Conservation (phyloP, 1,140 invertebrate species). For the Pinna nobilis region DNA sequence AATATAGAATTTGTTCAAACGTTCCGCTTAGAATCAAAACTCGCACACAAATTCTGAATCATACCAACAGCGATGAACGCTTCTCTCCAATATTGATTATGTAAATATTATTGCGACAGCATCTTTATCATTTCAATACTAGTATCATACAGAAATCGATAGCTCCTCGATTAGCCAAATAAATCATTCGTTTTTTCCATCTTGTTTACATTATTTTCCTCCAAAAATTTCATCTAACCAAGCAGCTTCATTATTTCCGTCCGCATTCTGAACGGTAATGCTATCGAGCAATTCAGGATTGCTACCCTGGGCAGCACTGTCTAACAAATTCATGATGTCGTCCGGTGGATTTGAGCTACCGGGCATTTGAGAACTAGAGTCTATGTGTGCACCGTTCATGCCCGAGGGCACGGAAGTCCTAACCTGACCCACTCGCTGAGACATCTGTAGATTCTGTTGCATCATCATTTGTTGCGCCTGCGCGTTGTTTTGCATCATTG, state of each 20-base stretch:
- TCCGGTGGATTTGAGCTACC: constrained; percentile 50
- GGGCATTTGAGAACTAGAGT: constrained; percentile 14
- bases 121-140: constrained; percentile 21
- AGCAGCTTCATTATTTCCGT: constrained; percentile 48
- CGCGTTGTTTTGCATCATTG: constrained; percentile 55
- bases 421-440: constrained; percentile 50
- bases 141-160: constrained; percentile 15
- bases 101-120: constrained; percentile 20
- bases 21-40: no score
- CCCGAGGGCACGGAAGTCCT: constrained; percentile 28
- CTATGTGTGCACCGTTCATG: constrained; percentile 32
- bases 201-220: constrained; percentile 32
- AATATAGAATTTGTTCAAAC: no score
- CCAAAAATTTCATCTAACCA: constrained; percentile 63
- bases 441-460: constrained; percentile 66
- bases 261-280: constrained; percentile 48
- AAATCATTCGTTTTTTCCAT: constrained; percentile 17
- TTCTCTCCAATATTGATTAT: constrained; percentile 32
- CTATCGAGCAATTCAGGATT: constrained; percentile 62
- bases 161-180: constrained; percentile 18
- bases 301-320: constrained; percentile 57
- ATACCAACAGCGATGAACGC: no score
- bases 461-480: constrained; percentile 62
- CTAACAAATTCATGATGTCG: constrained; percentile 67
- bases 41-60: no score